Evolutionary conservation across 2,888 invertebrate species (phyloP).

Genomic region (Xanthia togata): DNA sequence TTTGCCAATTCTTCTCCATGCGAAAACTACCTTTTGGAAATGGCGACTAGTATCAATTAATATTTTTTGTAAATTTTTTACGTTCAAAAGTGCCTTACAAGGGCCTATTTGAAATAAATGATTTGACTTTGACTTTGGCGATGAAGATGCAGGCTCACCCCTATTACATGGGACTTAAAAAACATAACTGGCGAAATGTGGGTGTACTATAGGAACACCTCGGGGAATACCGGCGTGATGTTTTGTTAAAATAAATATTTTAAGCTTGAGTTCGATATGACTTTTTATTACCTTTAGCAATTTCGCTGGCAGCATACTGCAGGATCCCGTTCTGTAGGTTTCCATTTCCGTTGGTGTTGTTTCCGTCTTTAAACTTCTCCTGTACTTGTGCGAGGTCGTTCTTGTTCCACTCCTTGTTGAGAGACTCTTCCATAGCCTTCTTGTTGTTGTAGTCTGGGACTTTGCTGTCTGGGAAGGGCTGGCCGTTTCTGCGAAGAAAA

Average conservation of each 20-base stretch:
- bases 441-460: conserved; percentile 90
- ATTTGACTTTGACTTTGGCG: no score
- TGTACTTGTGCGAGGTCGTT: conserved; percentile 88
- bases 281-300: conserved; percentile 88
- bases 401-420: conserved; percentile 85
- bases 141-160: no score
- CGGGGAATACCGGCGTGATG: neutral
- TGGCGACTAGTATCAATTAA: no score
- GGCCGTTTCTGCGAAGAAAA: conserved; percentile 89
- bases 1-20: no score
- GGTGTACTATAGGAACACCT: neutral
- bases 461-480: conserved; percentile 92
- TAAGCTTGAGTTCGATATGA: neutral
- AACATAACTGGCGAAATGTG: neutral
- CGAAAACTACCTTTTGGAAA: no score
- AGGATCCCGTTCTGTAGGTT: conserved; percentile 87
- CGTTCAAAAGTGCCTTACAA: no score
- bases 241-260: no score
- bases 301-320: conserved; percentile 91
- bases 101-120: no score
- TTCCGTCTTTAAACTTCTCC: conserved; percentile 81
- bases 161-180: neutral
- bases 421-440: conserved; percentile 83
- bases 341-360: conserved; percentile 82
- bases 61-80: no score